phyloP scores from a whole-genome alignment of 2,888 invertebrate genomes.

The Elmis aenea region DNA sequence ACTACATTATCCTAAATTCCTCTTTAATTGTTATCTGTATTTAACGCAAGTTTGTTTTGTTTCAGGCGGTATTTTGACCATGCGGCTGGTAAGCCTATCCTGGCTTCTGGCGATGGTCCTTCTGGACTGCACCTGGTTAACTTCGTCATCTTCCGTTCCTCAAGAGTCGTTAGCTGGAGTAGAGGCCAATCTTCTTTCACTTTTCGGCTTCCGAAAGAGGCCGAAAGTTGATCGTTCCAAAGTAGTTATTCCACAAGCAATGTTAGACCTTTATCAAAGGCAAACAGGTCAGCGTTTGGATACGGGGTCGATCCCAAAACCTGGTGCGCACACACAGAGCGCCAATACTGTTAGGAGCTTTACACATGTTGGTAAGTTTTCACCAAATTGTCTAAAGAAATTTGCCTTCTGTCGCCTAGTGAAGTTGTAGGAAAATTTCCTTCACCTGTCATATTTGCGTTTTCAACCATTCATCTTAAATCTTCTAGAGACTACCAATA shows the following conservation, averaged over 20 bases:
- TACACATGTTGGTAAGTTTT: constrained; percentile 66
- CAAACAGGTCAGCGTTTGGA: constrained; percentile 61
- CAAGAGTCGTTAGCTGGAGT: constrained; percentile 41
- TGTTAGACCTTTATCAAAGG: constrained; percentile 72
- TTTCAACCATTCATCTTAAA: too few species aligned
- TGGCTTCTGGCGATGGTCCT: constrained; percentile 37
- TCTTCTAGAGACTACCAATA: too few species aligned
- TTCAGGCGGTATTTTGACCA: constrained; percentile 43
- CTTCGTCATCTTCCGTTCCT: constrained; percentile 33
- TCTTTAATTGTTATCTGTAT: too few species aligned
- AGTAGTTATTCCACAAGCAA: constrained; percentile 68
- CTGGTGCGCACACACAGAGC: constrained; percentile 64
- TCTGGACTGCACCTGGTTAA: constrained; percentile 24
- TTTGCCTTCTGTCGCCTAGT: not conserved
- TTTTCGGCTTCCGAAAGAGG: constrained; percentile 56
- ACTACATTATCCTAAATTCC: too few species aligned
- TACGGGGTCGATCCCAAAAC: constrained; percentile 61
- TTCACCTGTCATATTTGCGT: too few species aligned
- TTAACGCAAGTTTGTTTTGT: constrained; percentile 25
- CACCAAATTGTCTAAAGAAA: constrained; percentile 5
- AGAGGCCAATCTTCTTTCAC: constrained; percentile 57
- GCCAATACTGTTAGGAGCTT: constrained; percentile 85
- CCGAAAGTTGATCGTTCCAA: constrained; percentile 50
- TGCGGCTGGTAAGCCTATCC: constrained; percentile 41
- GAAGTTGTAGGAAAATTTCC: too few species aligned